Percentiles rank a stretch among this genome's conserved stretches.
Conservation (phyloP, 2,797 vertebrate genomes). For the Rhincodon typus region DNA sequence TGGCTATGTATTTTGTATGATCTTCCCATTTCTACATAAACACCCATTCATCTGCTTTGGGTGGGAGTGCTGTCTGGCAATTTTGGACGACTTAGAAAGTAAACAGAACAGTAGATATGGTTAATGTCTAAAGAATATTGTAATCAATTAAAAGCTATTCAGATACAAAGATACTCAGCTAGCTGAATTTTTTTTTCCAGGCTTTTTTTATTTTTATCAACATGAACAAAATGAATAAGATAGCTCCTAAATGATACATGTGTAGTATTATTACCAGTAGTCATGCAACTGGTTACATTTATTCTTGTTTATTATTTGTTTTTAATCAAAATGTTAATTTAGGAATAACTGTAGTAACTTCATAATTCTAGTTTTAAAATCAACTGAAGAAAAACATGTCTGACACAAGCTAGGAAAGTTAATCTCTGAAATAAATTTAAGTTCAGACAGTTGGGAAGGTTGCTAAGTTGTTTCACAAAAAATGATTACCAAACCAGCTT, state of each 20-base stretch:
- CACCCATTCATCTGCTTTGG: neutral
- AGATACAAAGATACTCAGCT: neutral
- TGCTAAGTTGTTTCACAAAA: neutral
- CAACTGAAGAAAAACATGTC: neutral
- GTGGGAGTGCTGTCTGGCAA: neutral
- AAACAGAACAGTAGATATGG: neutral
- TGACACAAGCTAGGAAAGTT: neutral
- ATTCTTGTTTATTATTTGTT: neutral
- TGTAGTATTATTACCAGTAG: neutral
- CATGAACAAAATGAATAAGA: neutral
- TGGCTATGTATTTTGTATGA: neutral
- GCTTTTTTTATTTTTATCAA: neutral
- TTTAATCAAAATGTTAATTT: neutral
- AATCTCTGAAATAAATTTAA: constrained; percentile 5
- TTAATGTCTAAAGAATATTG: neutral
- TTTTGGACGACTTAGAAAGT: neutral
- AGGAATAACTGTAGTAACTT: neutral
- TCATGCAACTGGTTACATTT: neutral
- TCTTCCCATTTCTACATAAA: neutral
- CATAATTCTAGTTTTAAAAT: neutral
- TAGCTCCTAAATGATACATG: neutral
- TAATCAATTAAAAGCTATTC: neutral
- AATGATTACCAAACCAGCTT: neutral
- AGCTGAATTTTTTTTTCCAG: neutral
- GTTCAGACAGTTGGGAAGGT: neutral